These are phyloP conservation scores for Varanus salvator DNA, from an alignment of 2,113 vertebrate genomes.

Conservation along the genomic window DNA sequence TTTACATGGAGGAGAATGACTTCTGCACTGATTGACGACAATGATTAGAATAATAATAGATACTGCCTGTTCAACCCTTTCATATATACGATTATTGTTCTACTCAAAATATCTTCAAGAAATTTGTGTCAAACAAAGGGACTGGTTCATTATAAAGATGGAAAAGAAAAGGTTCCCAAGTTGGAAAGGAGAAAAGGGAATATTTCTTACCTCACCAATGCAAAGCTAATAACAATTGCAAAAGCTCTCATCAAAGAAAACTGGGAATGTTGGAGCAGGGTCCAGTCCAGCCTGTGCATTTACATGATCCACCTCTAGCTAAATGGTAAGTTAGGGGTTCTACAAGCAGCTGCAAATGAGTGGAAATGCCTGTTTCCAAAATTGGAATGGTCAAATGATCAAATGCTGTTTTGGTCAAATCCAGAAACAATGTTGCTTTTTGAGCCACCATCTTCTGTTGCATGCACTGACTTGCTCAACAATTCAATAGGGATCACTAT, in stretches of 20 bases:
- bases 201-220: not conserved
- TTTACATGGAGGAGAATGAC: not conserved
- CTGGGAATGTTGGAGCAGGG: not conserved
- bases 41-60: constrained; percentile 2
- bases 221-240: not conserved
- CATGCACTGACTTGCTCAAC: no score
- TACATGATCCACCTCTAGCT: no score
- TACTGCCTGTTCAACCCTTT: not conserved
- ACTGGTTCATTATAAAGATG: not conserved
- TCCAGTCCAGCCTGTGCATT: not conserved
- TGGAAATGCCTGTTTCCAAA: no score
- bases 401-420: no score
- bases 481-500: no score
- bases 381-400: no score
- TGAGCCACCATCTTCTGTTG: no score
- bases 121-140: not conserved
- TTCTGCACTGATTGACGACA: not conserved
- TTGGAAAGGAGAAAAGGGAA: not conserved
- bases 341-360: no score
- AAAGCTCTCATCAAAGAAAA: not conserved
- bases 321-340: no score
- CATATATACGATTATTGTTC: not conserved
- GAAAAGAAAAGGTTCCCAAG: not conserved
- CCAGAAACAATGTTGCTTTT: no score
- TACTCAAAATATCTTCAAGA: not conserved